These are phyloP conservation scores for Psilopogon haemacephalus DNA, from an alignment of 2,113 vertebrate genomes.

Conservation along the genomic window DNA sequence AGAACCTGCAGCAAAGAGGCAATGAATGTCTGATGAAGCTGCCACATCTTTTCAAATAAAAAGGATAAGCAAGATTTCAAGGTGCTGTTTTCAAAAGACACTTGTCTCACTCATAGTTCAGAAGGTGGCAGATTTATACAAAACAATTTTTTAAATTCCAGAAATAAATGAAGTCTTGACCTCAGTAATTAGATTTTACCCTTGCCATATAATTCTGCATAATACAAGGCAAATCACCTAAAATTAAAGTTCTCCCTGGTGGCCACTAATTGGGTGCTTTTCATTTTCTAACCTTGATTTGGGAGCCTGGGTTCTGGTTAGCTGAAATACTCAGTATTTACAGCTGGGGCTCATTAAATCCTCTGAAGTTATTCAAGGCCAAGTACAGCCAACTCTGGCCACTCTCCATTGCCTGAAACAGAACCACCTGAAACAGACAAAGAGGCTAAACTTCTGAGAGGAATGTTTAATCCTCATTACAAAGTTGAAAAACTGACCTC, in stretches of 20 bases:
- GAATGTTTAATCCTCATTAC: not conserved
- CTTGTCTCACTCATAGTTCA: not conserved
- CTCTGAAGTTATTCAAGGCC: slow-evolving; percentile 3
- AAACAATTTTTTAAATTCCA: not conserved
- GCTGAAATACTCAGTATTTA: not conserved
- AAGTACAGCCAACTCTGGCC: not conserved
- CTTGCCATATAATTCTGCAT: not conserved
- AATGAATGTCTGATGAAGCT: not conserved
- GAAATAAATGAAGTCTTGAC: not conserved
- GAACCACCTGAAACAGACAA: not conserved
- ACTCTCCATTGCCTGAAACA: not conserved
- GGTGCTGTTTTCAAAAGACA: not conserved
- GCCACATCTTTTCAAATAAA: not conserved
- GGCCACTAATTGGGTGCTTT: not conserved
- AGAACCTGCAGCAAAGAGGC: not conserved
- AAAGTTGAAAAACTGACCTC: not conserved
- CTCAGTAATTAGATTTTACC: not conserved
- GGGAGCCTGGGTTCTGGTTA: not conserved
- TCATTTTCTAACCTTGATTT: not conserved
- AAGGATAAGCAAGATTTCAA: not conserved
- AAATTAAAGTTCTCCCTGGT: slow-evolving; percentile 14
- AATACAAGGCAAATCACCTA: not conserved
- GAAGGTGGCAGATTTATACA: not conserved
- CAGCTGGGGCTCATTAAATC: not conserved
- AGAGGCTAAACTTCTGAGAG: not conserved